Evolutionary conservation across 2,888 invertebrate species (phyloP), one percentile per base, ranked within the genome.

Genomic region (Chymomyza procnemis): DNA sequence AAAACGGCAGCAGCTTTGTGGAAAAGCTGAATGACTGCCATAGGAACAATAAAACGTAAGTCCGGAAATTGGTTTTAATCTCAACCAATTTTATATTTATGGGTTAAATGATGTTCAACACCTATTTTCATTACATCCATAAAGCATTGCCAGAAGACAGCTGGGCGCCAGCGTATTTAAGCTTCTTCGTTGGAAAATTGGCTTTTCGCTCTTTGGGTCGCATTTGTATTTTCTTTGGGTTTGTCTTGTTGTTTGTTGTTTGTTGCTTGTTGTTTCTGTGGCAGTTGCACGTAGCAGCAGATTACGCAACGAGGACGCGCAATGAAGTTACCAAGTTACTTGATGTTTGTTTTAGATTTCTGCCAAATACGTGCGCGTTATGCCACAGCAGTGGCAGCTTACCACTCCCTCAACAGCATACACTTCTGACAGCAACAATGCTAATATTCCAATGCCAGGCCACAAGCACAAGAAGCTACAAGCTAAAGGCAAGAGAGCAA

Each of bases 401-500:
- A 22, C 22, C 22, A 2, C 4, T 2, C 22, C 22, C 22, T 4
- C 4, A 3, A 4, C 22, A 3, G 22, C 2, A 22, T 22, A 2
- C 22, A 8, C 26, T 26, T 8, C 26, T 26, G 26, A 77, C 74
- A 72, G 75, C 71, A 77, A 68, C 55, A 61, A 50, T 30, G 47
- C 73, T 68, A 70, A 77, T 67, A 77, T 67, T 56, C 70, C 22
- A 55, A 69, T 75, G 66, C 58, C 67, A 59, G 47, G 21, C 57
- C 57, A 47, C 16, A 41, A 50, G 14, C 5, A 19, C 60, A 60
- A 58, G 30, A 18, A 9, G 26, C 58, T 41, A 6, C 4, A 22
- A 6, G 26, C 26, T 4, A 6, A 26, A 26, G 26, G 26, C n/a
- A n/a, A n/a, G 9, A 18, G 34, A 19, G 50, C 18, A 19, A 46